Base-by-base conservation (phyloP, 2,797 vertebrate species). In the Esox masquinongy region DNA sequence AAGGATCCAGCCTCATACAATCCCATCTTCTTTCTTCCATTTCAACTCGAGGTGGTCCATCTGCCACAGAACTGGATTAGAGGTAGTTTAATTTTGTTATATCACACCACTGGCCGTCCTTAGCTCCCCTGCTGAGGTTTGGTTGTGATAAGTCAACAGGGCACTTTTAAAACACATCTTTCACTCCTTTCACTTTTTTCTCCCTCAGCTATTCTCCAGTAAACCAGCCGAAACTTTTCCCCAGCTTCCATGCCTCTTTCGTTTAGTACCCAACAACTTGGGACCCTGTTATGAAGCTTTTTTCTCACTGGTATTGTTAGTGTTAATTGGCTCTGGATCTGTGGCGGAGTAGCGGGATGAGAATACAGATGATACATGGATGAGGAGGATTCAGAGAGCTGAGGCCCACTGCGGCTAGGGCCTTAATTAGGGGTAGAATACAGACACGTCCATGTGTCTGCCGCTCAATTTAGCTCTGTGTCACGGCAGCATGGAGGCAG, bases 211-310 rank as follows among this genome's bases (percentile, higher is more conserved):
- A 15, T 49, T 76, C 6, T 51, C 56, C 36, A 34, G 59, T 14
- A 19, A 72, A 17, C 59, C 51, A 24, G 56, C 11, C 24, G 56
- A 26, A 50, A 22, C 24, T 24, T 5, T 51, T 68, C 50, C 6
- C 8, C 67, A 24, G 61, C 64, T 47, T 71, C 16, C 75, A 43
- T 64, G 51, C 80, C 64, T 68, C 76, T 68, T 80, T 82, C 80
- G 78, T 80, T 82, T 73, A 80, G 73, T 19, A 53, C 59, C 51
- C 63, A 63, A 63, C 69, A 73, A 71, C 82, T 84, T 77, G 78
- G 71, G 61, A 53, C n/a, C 29, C 74, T 8, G 69, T 79, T 72
- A 76, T 80, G 39, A 64, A 68, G 64, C 39, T 31, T 75, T 17
- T 71, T 56, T 34, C 56, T 61, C 56, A 26, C 22, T 29, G 70